Evolutionary conservation across 2,797 vertebrate genomes (phyloP).

Genomic region (Dermochelys coriacea): DNA sequence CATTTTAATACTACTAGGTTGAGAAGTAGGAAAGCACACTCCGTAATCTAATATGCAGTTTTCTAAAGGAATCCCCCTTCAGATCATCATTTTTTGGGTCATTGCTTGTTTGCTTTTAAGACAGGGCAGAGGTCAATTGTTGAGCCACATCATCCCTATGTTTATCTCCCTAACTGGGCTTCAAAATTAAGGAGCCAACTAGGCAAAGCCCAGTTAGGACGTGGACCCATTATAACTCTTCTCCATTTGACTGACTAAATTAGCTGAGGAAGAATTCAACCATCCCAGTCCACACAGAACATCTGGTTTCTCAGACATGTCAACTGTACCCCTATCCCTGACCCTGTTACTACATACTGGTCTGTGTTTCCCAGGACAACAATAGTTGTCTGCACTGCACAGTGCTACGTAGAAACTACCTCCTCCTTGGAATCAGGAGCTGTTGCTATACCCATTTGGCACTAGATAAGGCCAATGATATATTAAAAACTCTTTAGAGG

Average conservation of each 20-base stretch:
- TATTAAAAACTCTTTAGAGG: background rate
- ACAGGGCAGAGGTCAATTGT: background rate
- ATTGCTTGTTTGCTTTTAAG: background rate
- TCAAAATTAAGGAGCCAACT: background rate
- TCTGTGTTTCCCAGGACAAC: background rate
- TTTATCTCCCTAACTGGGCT: background rate
- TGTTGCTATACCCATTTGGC: background rate
- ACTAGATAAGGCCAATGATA: background rate
- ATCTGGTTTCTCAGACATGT: background rate
- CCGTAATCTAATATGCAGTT: background rate
- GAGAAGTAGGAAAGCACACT: fast-evolving
- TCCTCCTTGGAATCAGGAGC: background rate
- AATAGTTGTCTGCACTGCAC: background rate
- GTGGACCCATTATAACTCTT: background rate
- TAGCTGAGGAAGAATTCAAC: background rate
- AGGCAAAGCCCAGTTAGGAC: background rate
- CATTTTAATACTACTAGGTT: fast-evolving
- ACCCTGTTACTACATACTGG: background rate
- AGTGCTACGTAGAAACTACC: background rate
- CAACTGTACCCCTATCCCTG: background rate
- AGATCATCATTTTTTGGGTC: background rate
- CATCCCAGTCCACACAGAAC: fast-evolving
- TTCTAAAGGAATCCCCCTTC: background rate
- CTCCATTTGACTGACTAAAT: background rate
- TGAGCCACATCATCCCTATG: background rate